Evolutionary conservation across 2,113 vertebrate species (phyloP).

Genomic region (Uria aalge): DNA sequence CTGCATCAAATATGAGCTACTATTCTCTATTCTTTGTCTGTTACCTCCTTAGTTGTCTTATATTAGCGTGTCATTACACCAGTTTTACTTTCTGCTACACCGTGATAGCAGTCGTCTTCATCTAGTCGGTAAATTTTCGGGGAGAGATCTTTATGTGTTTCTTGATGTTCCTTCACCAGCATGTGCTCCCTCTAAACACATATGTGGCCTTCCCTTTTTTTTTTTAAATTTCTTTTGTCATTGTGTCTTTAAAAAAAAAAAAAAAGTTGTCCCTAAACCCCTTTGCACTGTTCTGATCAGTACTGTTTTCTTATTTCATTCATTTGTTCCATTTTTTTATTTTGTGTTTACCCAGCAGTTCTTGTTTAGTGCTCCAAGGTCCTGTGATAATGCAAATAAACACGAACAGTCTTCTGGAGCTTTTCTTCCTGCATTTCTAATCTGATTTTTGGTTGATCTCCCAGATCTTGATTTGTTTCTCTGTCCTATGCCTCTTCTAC

Average conservation of each 20-base stretch:
- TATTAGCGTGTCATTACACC: not conserved
- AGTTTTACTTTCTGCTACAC: not conserved
- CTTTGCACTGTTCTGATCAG: not conserved
- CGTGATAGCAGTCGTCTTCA: not conserved
- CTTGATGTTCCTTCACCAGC: not conserved
- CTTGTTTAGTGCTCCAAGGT: not conserved
- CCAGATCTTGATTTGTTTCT: not conserved
- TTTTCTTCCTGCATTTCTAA: not conserved
- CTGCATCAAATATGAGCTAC: not conserved
- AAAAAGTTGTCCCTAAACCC: not conserved
- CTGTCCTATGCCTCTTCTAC: not conserved
- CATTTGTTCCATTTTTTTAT: not conserved
- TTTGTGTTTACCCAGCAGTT: not conserved
- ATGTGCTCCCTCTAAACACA: not conserved
- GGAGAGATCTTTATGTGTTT: not conserved
- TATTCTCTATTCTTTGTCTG: not conserved
- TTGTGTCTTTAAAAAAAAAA: not conserved
- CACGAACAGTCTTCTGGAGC: not conserved
- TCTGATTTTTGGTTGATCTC: not conserved
- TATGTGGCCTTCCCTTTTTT: not conserved
- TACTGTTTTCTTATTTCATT: not conserved
- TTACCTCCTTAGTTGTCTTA: not conserved
- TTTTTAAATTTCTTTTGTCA: not conserved
- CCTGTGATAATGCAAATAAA: not conserved
- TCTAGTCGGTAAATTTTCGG: not conserved